Conservation (phyloP, 1,140 invertebrate species). For the Drosophila subpulchrella region DNA sequence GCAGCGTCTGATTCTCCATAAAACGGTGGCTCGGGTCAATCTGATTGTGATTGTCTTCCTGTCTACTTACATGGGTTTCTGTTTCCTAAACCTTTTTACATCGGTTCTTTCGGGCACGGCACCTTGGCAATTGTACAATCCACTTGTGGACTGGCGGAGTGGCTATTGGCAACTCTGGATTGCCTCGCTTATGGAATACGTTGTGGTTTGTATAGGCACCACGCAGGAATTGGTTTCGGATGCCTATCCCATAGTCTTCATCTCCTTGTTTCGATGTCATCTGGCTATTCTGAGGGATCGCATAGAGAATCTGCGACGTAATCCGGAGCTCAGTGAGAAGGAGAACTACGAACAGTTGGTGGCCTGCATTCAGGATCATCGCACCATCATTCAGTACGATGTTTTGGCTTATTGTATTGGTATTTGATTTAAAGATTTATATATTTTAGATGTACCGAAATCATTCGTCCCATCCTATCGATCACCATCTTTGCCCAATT, state of each 20-base stretch:
- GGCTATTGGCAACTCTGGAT: conserved; percentile 33
- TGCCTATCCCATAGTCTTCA: conserved; percentile 33
- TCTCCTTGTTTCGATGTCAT: conserved; percentile 42
- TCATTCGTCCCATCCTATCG: conserved; percentile 37
- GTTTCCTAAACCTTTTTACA: conserved; percentile 6
- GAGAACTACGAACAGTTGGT: conserved; percentile 57
- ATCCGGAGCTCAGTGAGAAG: conserved; percentile 26
- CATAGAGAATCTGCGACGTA: conserved; percentile 27
- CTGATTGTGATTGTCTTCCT: conserved; percentile 33
- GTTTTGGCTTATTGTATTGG: accelerated
- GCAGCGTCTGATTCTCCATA: conserved; percentile 37
- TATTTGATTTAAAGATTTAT: background rate
- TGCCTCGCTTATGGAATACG: conserved; percentile 43
- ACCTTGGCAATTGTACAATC: conserved; percentile 55
- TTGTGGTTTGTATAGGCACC: conserved; percentile 14
- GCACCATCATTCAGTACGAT: conserved; percentile 41
- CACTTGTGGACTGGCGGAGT: conserved; percentile 43
- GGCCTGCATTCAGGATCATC: conserved; percentile 55
- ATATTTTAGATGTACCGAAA: conserved; percentile 24
- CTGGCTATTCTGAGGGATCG: conserved; percentile 45
- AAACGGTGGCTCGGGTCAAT: conserved; percentile 33
- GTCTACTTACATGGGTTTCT: conserved; percentile 27
- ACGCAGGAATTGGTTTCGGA: conserved; percentile 32
- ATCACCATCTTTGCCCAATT: conserved; percentile 46
- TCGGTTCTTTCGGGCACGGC: conserved; percentile 30